Evolutionary conservation across 2,797 vertebrate genomes (phyloP).

Genomic region (Falco biarmicus): DNA sequence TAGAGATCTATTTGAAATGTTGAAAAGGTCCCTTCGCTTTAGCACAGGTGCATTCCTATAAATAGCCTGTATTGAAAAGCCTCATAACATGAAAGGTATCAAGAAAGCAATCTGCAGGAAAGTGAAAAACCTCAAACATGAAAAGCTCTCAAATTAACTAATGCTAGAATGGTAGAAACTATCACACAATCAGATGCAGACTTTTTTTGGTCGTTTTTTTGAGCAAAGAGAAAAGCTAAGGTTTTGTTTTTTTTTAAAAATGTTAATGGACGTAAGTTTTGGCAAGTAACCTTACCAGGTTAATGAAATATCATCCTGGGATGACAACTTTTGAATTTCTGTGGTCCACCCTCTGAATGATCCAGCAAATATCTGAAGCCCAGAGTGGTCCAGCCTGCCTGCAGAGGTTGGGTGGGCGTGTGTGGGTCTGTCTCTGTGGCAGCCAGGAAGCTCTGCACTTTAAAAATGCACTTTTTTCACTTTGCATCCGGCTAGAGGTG

Average conservation of each 20-base stretch:
- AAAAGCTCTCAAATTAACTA: neutral
- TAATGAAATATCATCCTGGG: neutral
- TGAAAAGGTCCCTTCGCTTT: neutral
- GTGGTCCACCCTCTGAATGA: neutral
- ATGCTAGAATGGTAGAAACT: neutral
- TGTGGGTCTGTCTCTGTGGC: neutral
- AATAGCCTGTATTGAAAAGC: neutral
- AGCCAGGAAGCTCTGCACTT: neutral
- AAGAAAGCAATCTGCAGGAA: neutral
- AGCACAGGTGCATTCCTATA: constrained; percentile 5
- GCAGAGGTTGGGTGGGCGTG: neutral
- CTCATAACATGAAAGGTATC: neutral
- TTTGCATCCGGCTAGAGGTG: neutral
- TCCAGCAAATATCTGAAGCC: neutral
- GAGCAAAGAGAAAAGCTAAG: neutral
- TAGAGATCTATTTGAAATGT: neutral
- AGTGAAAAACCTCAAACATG: neutral
- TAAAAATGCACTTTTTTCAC: neutral
- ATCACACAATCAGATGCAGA: neutral
- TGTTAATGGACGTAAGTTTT: neutral
- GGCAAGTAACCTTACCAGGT: neutral
- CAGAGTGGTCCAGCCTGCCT: neutral
- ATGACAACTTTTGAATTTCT: neutral
- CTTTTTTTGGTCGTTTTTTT: neutral
- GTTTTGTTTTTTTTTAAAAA: neutral